Conservation (phyloP, 2,888 invertebrate genomes). For the Epirrhoe tristata region DNA sequence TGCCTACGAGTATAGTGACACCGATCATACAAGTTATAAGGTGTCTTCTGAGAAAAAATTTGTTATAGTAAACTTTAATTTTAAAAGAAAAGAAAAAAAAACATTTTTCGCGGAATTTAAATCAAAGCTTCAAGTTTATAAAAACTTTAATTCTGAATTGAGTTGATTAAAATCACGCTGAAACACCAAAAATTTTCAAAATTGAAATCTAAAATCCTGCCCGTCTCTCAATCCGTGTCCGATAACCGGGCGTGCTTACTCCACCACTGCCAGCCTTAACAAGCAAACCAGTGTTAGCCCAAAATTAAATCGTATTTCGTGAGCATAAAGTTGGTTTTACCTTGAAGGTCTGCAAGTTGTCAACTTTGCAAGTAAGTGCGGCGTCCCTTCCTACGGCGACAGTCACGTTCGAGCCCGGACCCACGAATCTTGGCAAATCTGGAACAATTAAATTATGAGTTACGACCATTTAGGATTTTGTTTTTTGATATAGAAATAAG, state of each 20-base stretch:
- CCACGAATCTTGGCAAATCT: slow-evolving; percentile 89
- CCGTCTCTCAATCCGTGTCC: slow-evolving; percentile 5
- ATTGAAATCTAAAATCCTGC: neutral
- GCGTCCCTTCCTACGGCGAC: slow-evolving; percentile 89
- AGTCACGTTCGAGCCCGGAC: slow-evolving; percentile 88
- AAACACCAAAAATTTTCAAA: neutral
- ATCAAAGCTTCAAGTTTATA: too few species aligned
- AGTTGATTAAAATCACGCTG: neutral
- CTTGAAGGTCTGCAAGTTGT: slow-evolving; percentile 89
- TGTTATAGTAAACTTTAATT: too few species aligned
- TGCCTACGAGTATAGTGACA: neutral
- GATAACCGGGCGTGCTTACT: slow-evolving; percentile 9
- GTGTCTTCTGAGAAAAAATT: too few species aligned
- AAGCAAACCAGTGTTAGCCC: neutral
- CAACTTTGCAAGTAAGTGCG: slow-evolving; percentile 88
- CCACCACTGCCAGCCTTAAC: slow-evolving; percentile 12
- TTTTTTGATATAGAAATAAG: neutral
- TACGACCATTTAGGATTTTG: slow-evolving; percentile 12
- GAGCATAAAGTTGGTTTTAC: slow-evolving; percentile 61
- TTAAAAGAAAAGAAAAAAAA: too few species aligned
- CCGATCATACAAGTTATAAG: neutral
- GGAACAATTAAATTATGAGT: slow-evolving; percentile 58
- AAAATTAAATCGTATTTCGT: neutral
- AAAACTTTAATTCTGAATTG: too few species aligned
- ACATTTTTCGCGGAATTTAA: too few species aligned